phyloP scores from a whole-genome alignment of 2,888 invertebrate species.

The Phymatocera aterrima region DNA sequence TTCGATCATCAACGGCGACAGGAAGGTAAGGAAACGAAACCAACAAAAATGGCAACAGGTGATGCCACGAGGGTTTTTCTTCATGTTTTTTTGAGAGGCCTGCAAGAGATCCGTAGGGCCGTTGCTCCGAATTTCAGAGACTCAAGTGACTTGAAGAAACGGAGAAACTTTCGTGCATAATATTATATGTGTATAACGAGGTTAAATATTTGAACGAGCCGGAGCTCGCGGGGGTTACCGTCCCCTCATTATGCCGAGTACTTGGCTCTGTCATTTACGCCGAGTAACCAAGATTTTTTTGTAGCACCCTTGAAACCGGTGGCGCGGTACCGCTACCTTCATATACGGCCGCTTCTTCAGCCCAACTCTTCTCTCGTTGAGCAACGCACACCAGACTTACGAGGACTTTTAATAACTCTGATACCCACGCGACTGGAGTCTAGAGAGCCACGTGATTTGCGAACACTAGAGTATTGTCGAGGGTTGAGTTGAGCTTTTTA shows the following conservation, averaged over 20 bases:
- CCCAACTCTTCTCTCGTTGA: background rate
- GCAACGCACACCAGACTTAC: slow-evolving; percentile 27
- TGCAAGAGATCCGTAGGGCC: background rate
- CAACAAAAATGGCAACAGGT: background rate
- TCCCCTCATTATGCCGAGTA: slow-evolving; percentile 64
- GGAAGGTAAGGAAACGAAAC: background rate
- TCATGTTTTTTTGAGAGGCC: background rate
- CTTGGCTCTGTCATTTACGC: slow-evolving; percentile 62
- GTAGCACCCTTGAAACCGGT: slow-evolving; percentile 55
- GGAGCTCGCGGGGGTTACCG: slow-evolving; percentile 52
- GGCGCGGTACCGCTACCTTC: background rate
- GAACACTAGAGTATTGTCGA: background rate
- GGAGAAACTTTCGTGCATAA: slow-evolving; percentile 1
- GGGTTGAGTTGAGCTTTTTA: background rate
- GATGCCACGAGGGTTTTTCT: background rate
- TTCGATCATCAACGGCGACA: background rate
- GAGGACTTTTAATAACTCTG: slow-evolving; percentile 30
- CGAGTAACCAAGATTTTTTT: slow-evolving; percentile 64
- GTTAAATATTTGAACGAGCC: slow-evolving; percentile 26
- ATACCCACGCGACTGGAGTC: background rate
- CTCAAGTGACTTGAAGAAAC: background rate
- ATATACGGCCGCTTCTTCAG: background rate
- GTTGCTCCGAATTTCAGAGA: background rate
- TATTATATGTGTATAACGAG: slow-evolving; percentile 1
- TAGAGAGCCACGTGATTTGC: background rate